phyloP scores from a whole-genome alignment of 53 echinoderm and acorn worm species.

The Antedon mediterranea region DNA sequence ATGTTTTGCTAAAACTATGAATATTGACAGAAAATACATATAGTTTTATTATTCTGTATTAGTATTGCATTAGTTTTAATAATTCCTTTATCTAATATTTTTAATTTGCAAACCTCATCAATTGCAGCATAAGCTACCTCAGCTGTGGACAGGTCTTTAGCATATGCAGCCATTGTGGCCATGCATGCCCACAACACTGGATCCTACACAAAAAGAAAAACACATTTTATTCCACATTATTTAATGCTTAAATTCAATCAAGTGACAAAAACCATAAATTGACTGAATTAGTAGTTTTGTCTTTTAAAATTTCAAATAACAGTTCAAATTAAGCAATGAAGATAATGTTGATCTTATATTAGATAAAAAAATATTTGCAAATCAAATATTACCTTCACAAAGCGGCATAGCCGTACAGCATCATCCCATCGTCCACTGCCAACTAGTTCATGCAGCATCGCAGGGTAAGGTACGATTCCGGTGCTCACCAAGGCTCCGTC shows the following conservation, averaged over 20 bases:
- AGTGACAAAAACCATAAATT: too few species aligned
- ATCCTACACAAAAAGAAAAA: conserved; percentile 32
- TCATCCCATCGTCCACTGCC: conserved; percentile 84
- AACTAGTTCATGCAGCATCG: conserved; percentile 77
- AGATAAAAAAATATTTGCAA: too few species aligned
- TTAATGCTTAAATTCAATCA: too few species aligned
- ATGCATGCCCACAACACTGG: conserved; percentile 83
- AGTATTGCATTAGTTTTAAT: too few species aligned
- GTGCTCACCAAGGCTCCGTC: conserved; percentile 91
- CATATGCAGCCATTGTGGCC: conserved; percentile 91
- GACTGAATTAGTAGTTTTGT: too few species aligned
- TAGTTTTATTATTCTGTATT: too few species aligned
- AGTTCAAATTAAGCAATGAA: too few species aligned
- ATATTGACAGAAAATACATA: too few species aligned
- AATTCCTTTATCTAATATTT: too few species aligned
- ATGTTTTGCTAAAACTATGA: too few species aligned
- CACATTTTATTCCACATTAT: not conserved
- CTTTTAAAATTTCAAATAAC: too few species aligned
- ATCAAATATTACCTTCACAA: conserved; percentile 73
- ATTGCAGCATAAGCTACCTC: conserved; percentile 98
- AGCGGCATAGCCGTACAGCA: conserved; percentile 80
- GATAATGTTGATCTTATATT: too few species aligned
- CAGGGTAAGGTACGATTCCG: conserved; percentile 82
- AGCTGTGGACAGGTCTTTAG: conserved; percentile 84
- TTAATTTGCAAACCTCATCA: conserved; percentile 58